A percentile compares a stretch with the other conserved stretches of the same genome.
Conservation (phyloP, 2,113 vertebrate species). For the Trochalopteron elliotii region DNA sequence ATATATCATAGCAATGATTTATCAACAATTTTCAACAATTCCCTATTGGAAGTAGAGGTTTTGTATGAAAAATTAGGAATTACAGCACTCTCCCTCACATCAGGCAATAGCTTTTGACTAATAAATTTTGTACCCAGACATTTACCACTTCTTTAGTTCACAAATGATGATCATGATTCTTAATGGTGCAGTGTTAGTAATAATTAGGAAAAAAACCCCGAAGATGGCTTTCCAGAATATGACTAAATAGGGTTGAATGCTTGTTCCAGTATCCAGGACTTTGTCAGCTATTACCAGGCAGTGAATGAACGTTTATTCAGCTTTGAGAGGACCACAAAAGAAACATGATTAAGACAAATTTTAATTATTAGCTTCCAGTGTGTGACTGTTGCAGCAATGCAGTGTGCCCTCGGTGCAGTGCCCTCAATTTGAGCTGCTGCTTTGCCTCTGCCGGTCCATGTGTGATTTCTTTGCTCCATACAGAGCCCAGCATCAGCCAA, state of each 20-base stretch:
- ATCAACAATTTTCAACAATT: conserved; percentile 5
- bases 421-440: conserved; percentile 2
- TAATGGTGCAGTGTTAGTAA: conserved; percentile 15
- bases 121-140: conserved; percentile 9
- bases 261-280: neutral
- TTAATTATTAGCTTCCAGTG: neutral
- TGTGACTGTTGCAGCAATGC: neutral
- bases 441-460: neutral
- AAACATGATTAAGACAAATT: neutral
- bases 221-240: neutral
- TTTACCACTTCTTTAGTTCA: conserved; percentile 21
- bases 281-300: neutral
- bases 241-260: neutral
- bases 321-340: neutral
- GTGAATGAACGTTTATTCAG: conserved; percentile 14
- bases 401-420: neutral
- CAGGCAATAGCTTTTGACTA: neutral
- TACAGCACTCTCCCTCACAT: neutral
- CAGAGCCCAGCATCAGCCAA: neutral
- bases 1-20: conserved; percentile 35
- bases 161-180: neutral
- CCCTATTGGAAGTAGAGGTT: neutral
- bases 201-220: neutral
- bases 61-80: conserved; percentile 25
- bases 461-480: neutral